Evolutionary conservation across 2,888 invertebrate species (phyloP).

Genomic region (Sisyra nigra): DNA sequence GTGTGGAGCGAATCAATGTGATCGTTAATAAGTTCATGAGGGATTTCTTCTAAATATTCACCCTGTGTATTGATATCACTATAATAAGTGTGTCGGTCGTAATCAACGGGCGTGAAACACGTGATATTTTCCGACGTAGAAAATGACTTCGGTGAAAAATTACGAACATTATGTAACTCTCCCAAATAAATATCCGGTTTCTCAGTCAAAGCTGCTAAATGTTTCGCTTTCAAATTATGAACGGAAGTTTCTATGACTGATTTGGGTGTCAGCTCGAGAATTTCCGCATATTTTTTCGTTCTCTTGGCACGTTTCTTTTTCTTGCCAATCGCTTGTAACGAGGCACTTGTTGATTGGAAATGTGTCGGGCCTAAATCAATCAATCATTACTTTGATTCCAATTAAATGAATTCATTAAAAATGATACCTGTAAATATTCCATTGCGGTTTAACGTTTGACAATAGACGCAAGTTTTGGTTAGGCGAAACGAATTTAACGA

Average conservation of each 20-base stretch:
- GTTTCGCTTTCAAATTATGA: conserved; percentile 45
- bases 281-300: conserved; percentile 44
- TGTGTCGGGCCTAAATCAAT: conserved; percentile 11
- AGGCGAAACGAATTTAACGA: conserved; percentile 8
- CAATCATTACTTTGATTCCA: neutral
- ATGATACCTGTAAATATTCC: conserved; percentile 16
- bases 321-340: conserved; percentile 22
- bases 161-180: conserved; percentile 39
- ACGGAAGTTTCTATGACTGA: conserved; percentile 49
- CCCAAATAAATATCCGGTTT: conserved; percentile 36
- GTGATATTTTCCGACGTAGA: no score
- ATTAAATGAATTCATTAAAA: conserved; percentile 4
- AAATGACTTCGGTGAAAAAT: neutral
- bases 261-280: conserved; percentile 48
- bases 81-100: no score
- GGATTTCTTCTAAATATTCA: neutral
- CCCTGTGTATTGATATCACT: neutral
- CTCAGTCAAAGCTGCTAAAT: conserved; percentile 46
- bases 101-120: no score
- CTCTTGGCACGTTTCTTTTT: conserved; percentile 32
- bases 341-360: conserved; percentile 17
- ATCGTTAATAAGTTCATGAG: neutral
- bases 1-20: neutral
- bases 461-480: conserved; percentile 18
- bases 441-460: conserved; percentile 18